Evolutionary conservation across 1,140 invertebrate genomes (phyloP).

Genomic region (Bombus pascuorum): DNA sequence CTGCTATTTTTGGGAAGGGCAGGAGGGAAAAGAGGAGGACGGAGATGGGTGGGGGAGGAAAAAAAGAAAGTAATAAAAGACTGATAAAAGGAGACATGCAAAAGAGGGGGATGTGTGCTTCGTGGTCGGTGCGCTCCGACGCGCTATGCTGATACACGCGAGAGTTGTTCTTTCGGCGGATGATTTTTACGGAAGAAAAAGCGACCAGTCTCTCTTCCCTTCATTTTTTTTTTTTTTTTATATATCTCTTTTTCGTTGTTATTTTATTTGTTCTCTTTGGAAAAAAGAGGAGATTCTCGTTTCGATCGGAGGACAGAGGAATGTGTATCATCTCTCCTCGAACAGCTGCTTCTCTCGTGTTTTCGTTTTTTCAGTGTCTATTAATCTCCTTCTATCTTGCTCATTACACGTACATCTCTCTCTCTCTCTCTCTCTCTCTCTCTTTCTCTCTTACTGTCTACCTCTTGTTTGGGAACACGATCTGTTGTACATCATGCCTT

Average conservation of each 20-base stretch:
- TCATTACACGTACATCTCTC: slow-evolving; percentile 31
- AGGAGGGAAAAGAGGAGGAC: neutral
- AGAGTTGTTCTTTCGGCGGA: slow-evolving; percentile 37
- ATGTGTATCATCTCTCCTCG: slow-evolving; percentile 36
- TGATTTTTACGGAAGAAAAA: slow-evolving; percentile 27
- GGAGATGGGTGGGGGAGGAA: too few relatives aligned
- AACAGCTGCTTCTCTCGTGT: slow-evolving; percentile 36
- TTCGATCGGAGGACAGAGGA: slow-evolving; percentile 35
- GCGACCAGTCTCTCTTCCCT: slow-evolving; percentile 4
- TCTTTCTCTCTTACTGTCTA: neutral
- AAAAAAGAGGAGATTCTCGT: slow-evolving; percentile 62
- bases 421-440: slow-evolving; percentile 12
- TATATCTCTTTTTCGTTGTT: neutral
- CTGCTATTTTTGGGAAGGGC: slow-evolving; percentile 35
- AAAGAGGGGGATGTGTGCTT: slow-evolving; percentile 58
- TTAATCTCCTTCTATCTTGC: slow-evolving; percentile 19
- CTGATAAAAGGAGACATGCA: slow-evolving; percentile 29
- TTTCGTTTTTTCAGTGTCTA: slow-evolving; percentile 20
- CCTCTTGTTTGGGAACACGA: neutral
- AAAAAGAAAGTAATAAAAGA: slow-evolving; percentile 3
- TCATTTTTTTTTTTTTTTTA: neutral
- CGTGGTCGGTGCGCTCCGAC: slow-evolving; percentile 53
- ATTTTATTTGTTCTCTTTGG: neutral
- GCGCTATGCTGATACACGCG: slow-evolving; percentile 35
- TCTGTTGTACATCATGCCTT: slow-evolving; percentile 26